Percentiles rank a stretch among this genome's conserved stretches.
Evolutionary conservation across 2,113 vertebrate genomes (phyloP).

Genomic region (Corythaeola cristata): DNA sequence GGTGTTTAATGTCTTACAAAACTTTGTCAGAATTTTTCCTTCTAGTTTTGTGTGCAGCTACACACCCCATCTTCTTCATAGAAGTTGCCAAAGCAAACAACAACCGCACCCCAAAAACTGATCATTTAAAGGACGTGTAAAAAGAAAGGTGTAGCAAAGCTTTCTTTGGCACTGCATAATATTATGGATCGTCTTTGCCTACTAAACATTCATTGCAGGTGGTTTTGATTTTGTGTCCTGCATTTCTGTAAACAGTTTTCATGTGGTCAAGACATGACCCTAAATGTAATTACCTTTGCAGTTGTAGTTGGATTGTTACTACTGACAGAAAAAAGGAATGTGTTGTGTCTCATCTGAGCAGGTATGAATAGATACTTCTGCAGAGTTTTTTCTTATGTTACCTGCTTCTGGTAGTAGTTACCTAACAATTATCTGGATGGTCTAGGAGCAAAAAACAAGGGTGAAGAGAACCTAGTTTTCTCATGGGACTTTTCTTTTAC

Average conservation of each 20-base stretch:
- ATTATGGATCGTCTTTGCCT: constrained; percentile 38
- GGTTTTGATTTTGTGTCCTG: constrained; percentile 51
- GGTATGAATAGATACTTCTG: not conserved
- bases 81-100: constrained; percentile 24
- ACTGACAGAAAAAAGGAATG: constrained; percentile 3
- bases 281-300: constrained; percentile 22
- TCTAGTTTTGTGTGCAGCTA: not conserved
- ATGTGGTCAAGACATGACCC: not conserved
- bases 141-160: not conserved
- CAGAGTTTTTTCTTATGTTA: not conserved
- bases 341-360: not conserved
- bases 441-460: not conserved
- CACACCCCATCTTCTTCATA: not conserved
- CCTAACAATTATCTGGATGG: not conserved
- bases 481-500: not conserved
- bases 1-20: not conserved
- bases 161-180: constrained; percentile 2
- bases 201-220: constrained; percentile 22
- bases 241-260: constrained; percentile 61
- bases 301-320: constrained; percentile 10
- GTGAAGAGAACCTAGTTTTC: not conserved
- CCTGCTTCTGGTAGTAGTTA: not conserved
- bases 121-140: constrained; percentile 41
- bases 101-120: not conserved
- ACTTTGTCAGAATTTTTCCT: not conserved